Evolutionary conservation across 2,888 invertebrate genomes (phyloP), one percentile per base, ranked within the genome.

Genomic region (Malthinus seriepunctatus): DNA sequence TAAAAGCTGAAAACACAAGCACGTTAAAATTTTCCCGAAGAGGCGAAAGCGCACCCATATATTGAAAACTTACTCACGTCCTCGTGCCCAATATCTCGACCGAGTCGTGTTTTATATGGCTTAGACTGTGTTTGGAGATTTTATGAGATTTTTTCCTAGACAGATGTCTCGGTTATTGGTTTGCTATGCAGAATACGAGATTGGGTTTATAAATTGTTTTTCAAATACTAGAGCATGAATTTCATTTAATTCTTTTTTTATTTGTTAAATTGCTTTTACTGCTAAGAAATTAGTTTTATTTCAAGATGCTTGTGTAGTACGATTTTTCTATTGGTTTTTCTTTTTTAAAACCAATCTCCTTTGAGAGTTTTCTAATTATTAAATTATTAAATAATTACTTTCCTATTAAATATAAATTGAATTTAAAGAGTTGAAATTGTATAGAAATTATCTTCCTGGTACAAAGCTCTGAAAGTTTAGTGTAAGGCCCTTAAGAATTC

Each of bases 31-130:
- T 23, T n/a, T 51, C 55, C 53, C 51, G 47, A 62, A 55, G 49
- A 56, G 66, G 67, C 66, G 69, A 73, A 73, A 73, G 71, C n/a
- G n/a, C 72, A 68, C 68, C 23, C 71, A 69, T 72, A 69, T 72
- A 76, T 77, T 76, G 72, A 73, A 72, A 77, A 75, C 69, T 68
- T 73, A 71, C 74, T 76, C 77, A 77, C 77, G 77, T 75, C 67
- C 66, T 64, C 62, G 57, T 67, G 64, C 70, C 73, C 73, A 72
- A 73, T 73, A 73, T 71, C 70, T 68, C 63, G 68, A 61, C 64
- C 63, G 67, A 69, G 67, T 60, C 70, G 68, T 73, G 73, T 72
- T 73, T 72, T 72, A 69, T 72, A 70, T 69, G 71, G 69, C 70
- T 71, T 69, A 68, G 68, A 67, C 67, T 61, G 68, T 71, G 71